Evolutionary conservation across 2,797 vertebrate species (phyloP).

Genomic region (Thaleichthys pacificus): DNA sequence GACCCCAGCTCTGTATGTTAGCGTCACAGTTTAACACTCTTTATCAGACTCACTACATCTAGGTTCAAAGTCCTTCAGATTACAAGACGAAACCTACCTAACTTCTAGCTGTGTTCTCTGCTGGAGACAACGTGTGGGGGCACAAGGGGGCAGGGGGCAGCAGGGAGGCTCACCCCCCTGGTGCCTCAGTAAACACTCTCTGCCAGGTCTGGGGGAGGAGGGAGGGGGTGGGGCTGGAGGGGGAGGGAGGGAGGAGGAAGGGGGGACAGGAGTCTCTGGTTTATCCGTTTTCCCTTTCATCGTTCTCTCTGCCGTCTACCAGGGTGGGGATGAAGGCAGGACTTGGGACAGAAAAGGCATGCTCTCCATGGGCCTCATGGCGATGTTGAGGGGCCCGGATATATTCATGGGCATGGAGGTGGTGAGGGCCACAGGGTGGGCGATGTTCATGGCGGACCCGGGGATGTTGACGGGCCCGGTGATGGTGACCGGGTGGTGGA

Average conservation of each 20-base stretch:
- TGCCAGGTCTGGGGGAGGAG: conserved; percentile 46
- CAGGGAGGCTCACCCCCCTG: conserved; percentile 1
- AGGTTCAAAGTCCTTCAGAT: conserved; percentile 66
- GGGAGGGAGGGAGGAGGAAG: conserved; percentile 2
- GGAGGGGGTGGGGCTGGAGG: conserved; percentile 48
- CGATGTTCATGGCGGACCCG: conserved; percentile 86
- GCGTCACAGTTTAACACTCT: conserved; percentile 67
- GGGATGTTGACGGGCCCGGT: conserved; percentile 94
- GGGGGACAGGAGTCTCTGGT: conserved; percentile 48
- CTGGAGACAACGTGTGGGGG: conserved; percentile 40
- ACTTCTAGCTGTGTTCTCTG: conserved; percentile 60
- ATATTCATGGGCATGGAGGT: conserved; percentile 93
- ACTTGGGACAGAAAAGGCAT: conserved; percentile 96
- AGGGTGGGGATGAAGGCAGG: conserved; percentile 92
- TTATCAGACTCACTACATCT: conserved; percentile 61
- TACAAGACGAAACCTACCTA: conserved; percentile 60
- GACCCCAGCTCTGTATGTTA: conserved; percentile 35
- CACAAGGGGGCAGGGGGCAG: conserved; percentile 27
- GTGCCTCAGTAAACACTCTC: conserved; percentile 56
- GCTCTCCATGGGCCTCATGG: conserved; percentile 87
- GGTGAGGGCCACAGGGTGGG: conserved; percentile 94
- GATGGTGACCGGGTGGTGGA: conserved; percentile 96
- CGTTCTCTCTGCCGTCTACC: conserved; percentile 74
- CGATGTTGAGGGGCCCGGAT: conserved; percentile 88
- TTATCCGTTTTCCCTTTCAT: conserved; percentile 63